These are phyloP conservation scores for Carterocephalus palaemon DNA, from an alignment of 2,888 invertebrate species.

Conservation along the genomic window DNA sequence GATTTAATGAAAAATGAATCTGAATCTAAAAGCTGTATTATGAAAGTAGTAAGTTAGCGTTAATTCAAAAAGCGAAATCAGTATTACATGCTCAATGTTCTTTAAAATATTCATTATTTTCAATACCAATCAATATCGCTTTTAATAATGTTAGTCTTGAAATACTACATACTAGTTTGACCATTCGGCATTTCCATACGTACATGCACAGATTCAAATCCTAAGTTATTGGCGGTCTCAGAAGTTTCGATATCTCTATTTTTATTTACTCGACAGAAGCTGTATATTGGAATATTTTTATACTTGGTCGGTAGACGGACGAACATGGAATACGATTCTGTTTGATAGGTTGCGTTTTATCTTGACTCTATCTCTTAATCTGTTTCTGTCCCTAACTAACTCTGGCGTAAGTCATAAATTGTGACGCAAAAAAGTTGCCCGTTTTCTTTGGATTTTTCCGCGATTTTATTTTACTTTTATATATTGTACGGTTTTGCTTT, in stretches of 20 bases:
- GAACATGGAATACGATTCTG: constrained; percentile 57
- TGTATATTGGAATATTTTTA: constrained; percentile 30
- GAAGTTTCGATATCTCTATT: constrained; percentile 68
- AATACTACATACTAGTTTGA: background rate
- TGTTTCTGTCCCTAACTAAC: too few species aligned
- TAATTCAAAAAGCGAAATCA: too few species aligned
- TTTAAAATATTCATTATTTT: too few species aligned
- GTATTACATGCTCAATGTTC: too few species aligned
- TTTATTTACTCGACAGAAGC: constrained; percentile 50
- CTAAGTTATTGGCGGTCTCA: constrained; percentile 71
- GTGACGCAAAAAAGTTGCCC: too few species aligned
- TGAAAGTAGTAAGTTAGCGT: too few species aligned
- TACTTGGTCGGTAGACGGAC: constrained; percentile 47
- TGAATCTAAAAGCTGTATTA: too few species aligned
- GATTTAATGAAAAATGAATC: too few species aligned
- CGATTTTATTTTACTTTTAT: too few species aligned
- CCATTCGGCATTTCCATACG: constrained; percentile 60
- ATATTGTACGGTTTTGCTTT: constrained; percentile 6
- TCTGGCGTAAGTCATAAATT: too few species aligned
- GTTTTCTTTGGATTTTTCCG: too few species aligned
- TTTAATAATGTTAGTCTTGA: background rate
- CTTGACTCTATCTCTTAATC: too few species aligned
- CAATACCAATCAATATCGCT: background rate
- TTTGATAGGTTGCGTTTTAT: constrained; percentile 32
- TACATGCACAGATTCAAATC: constrained; percentile 62